Conservation (phyloP, 2,888 invertebrate species). For the Dendrolimus pini region DNA sequence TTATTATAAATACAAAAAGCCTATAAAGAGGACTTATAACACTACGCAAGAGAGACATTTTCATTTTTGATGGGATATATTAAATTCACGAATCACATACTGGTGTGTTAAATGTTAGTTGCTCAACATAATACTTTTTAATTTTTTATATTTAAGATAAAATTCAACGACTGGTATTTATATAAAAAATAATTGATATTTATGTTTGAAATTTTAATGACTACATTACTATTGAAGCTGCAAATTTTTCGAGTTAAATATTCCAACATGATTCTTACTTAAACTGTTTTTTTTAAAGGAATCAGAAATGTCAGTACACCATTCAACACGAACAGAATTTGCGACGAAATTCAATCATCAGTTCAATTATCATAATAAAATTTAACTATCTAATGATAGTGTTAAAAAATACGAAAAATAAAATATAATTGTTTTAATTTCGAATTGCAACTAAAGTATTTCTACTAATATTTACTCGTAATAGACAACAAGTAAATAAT, state of each 20-base stretch:
- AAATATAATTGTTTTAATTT: neutral
- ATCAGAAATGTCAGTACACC: neutral
- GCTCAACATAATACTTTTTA: neutral
- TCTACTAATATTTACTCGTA: no score
- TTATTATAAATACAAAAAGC: slow-evolving; percentile 21
- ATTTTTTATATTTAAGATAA: neutral
- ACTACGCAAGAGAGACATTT: slow-evolving; percentile 33
- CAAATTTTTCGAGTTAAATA: neutral
- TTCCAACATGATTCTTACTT: no score
- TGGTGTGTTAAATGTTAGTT: no score
- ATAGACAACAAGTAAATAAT: no score
- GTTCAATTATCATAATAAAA: neutral
- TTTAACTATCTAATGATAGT: slow-evolving; percentile 12
- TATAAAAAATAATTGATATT: no score
- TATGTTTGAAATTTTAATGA: neutral
- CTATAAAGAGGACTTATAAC: slow-evolving; percentile 33
- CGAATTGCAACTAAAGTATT: neutral
- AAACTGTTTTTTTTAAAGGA: no score
- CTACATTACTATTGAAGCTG: neutral
- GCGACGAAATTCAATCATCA: no score
- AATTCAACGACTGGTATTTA: neutral
- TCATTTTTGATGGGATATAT: slow-evolving; percentile 19
- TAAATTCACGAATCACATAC: no score
- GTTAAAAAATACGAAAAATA: neutral
- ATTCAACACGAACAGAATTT: neutral